Base-by-base conservation (phyloP, 2,888 invertebrate genomes). In the Megastigmus dorsalis region DNA sequence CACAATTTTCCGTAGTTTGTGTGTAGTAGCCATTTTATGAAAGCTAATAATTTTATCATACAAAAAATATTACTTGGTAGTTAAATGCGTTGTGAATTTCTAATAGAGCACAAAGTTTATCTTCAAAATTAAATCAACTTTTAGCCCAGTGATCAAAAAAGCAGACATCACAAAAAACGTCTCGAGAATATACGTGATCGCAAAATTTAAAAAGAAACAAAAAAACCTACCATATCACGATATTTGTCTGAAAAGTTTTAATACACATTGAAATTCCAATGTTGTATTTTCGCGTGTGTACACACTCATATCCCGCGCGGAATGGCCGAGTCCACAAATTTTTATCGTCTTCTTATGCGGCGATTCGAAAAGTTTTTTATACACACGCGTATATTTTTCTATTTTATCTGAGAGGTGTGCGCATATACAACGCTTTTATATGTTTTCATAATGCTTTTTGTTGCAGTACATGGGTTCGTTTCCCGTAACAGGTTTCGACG, bases 391-490 rank as follows among this genome's bases (percentile, higher is more conserved):
- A 28, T 28, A 28, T 7, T 59, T 38, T 33, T 41, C 4, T 28
- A 18, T 41, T 65, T 65, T 38, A 52, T 13, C 54, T 33, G 28
- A 50, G 13, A 18, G 7, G 26, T 28, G 3, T 18, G n/a, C 26
- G 23, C 23, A 38, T 9, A 18, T 28, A n/a, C n/a, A n/a, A n/a
- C n/a, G n/a, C n/a, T 50, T 26, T 38, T 59, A 59, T 30, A 45
- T 41, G 26, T 20, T n/a, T 4, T 7, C 9, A 20, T 62, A 55
- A 45, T 59, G 28, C 80, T 79, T 84, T 83, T 88, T 88, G 85
- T 91, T 91, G 15, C 91, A 93, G 93, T 93, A 94, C 89, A 92
- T 94, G 91, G 94, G 94, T 82, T 93, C 94, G 83, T 94, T 94
- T 90, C 92, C 93, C 85, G 94, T 93, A 87, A 90, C 90, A 82